Conservation (phyloP, 2,797 vertebrate genomes). For the Pangasius larnaudii region DNA sequence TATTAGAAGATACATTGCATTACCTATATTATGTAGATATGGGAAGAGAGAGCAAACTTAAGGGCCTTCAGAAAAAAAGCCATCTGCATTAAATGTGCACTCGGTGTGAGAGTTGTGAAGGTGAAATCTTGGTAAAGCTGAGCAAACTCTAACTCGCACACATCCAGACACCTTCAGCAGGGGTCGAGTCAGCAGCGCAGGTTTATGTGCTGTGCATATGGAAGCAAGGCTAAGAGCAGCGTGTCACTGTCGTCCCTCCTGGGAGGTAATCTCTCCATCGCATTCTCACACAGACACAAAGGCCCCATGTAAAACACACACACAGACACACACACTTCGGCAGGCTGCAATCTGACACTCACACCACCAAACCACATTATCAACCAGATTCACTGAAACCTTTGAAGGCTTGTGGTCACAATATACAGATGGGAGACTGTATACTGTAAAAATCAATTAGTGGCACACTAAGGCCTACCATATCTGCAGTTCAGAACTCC, state of each 20-base stretch:
- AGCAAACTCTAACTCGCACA: neutral
- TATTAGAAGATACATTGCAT: neutral
- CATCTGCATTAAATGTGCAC: neutral
- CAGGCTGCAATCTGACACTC: constrained; percentile 65
- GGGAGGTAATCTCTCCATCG: constrained; percentile 58
- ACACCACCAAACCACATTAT: constrained; percentile 67
- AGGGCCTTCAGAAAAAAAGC: neutral
- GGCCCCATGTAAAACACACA: constrained; percentile 16
- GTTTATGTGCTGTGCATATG: constrained; percentile 43
- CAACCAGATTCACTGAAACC: constrained; percentile 59
- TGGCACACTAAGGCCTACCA: constrained; percentile 5
- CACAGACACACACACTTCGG: constrained; percentile 29
- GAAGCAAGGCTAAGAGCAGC: constrained; percentile 38
- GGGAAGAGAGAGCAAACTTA: neutral
- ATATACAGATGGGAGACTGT: constrained; percentile 56
- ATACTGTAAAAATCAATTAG: constrained; percentile 28
- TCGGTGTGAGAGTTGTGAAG: neutral
- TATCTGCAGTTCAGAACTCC: constrained; percentile 30
- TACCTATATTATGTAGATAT: neutral
- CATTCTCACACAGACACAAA: constrained; percentile 56
- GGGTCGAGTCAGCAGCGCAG: constrained; percentile 35
- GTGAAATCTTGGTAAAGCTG: constrained; percentile 1
- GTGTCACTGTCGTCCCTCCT: constrained; percentile 46
- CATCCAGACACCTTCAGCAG: constrained; percentile 33
- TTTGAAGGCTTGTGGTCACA: constrained; percentile 64